Base-by-base conservation (phyloP, 1,140 invertebrate species). In the Thalassaphorura encarpata region DNA sequence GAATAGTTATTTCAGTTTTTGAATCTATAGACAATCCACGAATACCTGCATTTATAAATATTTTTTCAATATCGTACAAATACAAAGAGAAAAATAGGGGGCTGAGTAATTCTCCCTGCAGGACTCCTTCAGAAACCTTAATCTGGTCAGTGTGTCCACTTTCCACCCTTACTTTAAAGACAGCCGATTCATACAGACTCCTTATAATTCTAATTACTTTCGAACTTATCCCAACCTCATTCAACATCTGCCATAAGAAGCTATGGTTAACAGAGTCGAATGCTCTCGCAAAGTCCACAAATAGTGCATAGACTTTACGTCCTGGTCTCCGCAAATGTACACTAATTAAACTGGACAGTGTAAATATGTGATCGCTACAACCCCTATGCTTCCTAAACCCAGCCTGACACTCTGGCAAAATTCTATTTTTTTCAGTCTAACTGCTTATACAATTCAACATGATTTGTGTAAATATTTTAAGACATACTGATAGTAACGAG, bases 401-500 rank as follows among this genome's bases (percentile, higher is more conserved):
- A 0, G 52, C 57, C 28, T 66, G 61, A 31, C 48, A 56, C 24
- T 62, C 58, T 13, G 61, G 64, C 2, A 66, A 45, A 21, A 63
- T 57, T 6, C 45, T 33, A n/a, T 41, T 53, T 24, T 43, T 19
- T 33, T 54, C 55, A 2, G 54, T 33, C 54, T 58, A 58, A n/a
- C 33, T 39, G 2, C 21, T 43, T 21, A 66, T 19, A 52, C 60
- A 48, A 4, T 13, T 42, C 28, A 52, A 49, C 2, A 63, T 24
- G 18, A 63, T n/a, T n/a, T n/a, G n/a, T n/a, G 65, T 65, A 24
- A 65, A 66, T 19, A 66, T 39, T 45, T 66, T 66, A 16, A 56
- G 48, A 19, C 54, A 41, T 15, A 21, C 41, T 21, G 60, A 60
- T 29, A 62, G 29, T 8, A 66, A 50, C 0, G 56, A 15, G n/a